These are phyloP conservation scores for Geopemphigus sp. DNA, from an alignment of 1,140 invertebrate genomes.

Conservation along the genomic window DNA sequence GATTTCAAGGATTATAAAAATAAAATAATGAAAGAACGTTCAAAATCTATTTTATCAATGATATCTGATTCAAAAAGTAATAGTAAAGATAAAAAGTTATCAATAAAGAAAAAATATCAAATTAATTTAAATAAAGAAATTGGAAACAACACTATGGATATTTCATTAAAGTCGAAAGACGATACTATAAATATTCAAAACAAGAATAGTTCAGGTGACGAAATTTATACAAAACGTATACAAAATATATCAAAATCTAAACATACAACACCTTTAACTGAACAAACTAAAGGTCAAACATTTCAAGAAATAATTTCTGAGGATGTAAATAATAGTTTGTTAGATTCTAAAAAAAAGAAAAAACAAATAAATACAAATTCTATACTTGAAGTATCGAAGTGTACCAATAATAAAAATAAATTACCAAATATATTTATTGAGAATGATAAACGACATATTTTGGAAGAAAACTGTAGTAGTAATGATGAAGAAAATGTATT, in stretches of 20 bases:
- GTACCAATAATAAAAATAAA: background rate
- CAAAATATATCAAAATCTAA: constrained; percentile 8
- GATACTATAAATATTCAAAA: background rate
- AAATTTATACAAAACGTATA: constrained; percentile 18
- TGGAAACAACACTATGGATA: background rate
- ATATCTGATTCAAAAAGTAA: constrained; percentile 12
- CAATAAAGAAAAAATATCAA: background rate
- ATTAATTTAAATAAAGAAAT: background rate
- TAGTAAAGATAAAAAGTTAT: background rate
- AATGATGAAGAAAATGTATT: too few relatives aligned
- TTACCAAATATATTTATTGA: too few relatives aligned
- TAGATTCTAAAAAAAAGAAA: too few relatives aligned
- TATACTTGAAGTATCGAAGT: background rate
- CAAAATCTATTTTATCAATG: background rate
- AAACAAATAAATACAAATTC: too few relatives aligned
- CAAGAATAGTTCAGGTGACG: constrained; percentile 17
- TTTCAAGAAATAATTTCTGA: too few relatives aligned
- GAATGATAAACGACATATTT: too few relatives aligned
- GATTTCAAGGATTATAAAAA: background rate
- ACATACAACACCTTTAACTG: background rate
- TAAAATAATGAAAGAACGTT: background rate
- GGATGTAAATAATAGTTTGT: too few relatives aligned
- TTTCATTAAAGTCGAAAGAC: background rate
- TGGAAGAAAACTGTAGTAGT: too few relatives aligned
- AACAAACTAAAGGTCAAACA: background rate